Conservation (phyloP, 2,797 vertebrate species). For the Lithobates pipiens region DNA sequence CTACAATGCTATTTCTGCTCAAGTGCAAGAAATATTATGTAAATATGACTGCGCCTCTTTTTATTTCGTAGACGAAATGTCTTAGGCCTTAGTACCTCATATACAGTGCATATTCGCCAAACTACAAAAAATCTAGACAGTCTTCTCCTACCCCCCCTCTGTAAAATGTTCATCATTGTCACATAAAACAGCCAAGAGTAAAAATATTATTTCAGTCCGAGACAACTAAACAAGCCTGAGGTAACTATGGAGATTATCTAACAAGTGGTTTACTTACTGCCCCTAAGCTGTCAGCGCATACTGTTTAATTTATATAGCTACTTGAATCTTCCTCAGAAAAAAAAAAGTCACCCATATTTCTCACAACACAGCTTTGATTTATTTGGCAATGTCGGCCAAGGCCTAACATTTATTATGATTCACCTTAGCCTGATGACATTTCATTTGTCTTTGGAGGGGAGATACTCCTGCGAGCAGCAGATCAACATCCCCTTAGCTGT, state of each 20-base stretch:
- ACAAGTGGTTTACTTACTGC: slow-evolving; percentile 80
- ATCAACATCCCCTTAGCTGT: slow-evolving; percentile 79
- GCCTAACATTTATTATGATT: slow-evolving; percentile 89
- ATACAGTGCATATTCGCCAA: slow-evolving; percentile 7
- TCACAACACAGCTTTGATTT: slow-evolving; percentile 81
- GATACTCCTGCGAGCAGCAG: slow-evolving; percentile 80
- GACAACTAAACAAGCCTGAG: slow-evolving; percentile 83
- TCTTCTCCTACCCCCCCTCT: slow-evolving; percentile 60
- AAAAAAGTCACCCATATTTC: slow-evolving; percentile 80
- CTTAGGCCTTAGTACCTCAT: neutral
- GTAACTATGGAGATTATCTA: slow-evolving; percentile 95
- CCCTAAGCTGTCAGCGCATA: slow-evolving; percentile 82
- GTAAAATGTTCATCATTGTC: slow-evolving; percentile 73
- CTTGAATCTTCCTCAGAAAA: slow-evolving; percentile 73
- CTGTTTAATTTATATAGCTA: slow-evolving; percentile 90
- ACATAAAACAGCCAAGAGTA: slow-evolving; percentile 69
- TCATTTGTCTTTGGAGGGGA: slow-evolving; percentile 85
- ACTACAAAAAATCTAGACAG: slow-evolving; percentile 2
- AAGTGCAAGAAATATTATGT: slow-evolving; percentile 2
- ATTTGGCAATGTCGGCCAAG: slow-evolving; percentile 85
- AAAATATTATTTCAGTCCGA: slow-evolving; percentile 78
- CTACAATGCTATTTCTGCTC: neutral
- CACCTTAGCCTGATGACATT: slow-evolving; percentile 88
- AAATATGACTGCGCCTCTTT: neutral
- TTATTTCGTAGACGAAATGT: neutral